Evolutionary conservation across 2,888 invertebrate species (phyloP).

Genomic region (Allolobophora icterica): DNA sequence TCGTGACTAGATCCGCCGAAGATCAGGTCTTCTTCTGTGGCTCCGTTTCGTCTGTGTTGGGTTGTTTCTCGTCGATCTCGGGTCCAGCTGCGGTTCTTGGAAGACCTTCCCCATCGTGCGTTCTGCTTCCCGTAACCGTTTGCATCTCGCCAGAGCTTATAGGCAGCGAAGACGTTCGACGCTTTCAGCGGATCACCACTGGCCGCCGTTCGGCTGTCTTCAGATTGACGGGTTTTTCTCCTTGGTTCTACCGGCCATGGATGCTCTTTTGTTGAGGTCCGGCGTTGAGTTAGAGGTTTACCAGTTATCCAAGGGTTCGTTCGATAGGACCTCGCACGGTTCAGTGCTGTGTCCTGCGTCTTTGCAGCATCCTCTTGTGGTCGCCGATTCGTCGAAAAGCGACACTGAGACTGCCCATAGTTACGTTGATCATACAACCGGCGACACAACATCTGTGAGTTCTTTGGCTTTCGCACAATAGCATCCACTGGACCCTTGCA

Average conservation of each 20-base stretch:
- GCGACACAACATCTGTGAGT: not conserved
- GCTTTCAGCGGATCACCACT: not conserved
- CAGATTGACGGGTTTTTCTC: not conserved
- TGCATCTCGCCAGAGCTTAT: not conserved
- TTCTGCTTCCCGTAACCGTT: conserved; percentile 18
- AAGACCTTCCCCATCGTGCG: conserved; percentile 21
- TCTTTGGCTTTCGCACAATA: not conserved
- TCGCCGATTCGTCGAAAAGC: not conserved
- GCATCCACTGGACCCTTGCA: not conserved
- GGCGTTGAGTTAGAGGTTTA: not conserved
- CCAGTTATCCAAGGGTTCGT: not conserved
- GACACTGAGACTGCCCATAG: not conserved
- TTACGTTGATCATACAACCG: not conserved
- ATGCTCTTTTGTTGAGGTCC: not conserved
- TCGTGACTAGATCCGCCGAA: not conserved
- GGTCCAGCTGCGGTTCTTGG: not conserved
- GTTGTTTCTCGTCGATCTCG: not conserved
- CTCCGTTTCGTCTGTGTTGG: not conserved
- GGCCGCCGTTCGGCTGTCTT: not conserved
- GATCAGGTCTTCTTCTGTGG: not conserved
- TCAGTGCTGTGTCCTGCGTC: not conserved
- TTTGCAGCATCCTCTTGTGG: not conserved
- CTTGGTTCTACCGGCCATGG: not conserved
- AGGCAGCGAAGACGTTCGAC: not conserved
- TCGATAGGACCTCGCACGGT: not conserved